These are phyloP conservation scores for Eristalinus aeneus DNA, from an alignment of 2,888 invertebrate genomes.

Conservation along the genomic window DNA sequence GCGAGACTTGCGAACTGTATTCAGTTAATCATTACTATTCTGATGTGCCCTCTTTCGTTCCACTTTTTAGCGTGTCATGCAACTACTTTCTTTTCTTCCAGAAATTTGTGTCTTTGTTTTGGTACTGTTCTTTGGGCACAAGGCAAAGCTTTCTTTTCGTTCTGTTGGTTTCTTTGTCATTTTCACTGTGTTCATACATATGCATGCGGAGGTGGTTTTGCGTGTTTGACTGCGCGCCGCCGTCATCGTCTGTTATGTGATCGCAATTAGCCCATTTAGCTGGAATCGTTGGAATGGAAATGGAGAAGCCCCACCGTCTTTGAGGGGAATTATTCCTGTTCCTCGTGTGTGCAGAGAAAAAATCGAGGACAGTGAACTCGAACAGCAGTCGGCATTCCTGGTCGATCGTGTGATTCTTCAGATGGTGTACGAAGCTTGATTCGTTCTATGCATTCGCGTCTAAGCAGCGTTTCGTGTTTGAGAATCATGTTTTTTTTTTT, in stretches of 20 bases:
- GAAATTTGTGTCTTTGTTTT: slow-evolving; percentile 15
- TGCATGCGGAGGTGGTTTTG: neutral
- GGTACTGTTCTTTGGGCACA: slow-evolving; percentile 6
- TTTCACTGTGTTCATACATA: neutral
- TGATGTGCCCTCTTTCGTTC: neutral
- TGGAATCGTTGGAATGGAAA: neutral
- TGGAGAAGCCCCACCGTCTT: neutral
- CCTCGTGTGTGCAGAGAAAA: slow-evolving; percentile 25
- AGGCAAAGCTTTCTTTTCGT: slow-evolving; percentile 12
- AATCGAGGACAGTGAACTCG: slow-evolving; percentile 35
- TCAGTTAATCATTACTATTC: slow-evolving; percentile 10
- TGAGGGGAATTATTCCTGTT: neutral
- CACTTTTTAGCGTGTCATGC: slow-evolving; percentile 13
- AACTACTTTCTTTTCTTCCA: slow-evolving; percentile 32
- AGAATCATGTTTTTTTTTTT: no score
- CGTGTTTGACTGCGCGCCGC: neutral
- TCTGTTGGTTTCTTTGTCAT: neutral
- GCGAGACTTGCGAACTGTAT: slow-evolving; percentile 1
- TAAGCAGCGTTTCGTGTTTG: neutral
- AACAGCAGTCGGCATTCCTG: neutral
- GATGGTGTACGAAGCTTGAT: neutral
- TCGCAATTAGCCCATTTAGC: slow-evolving; percentile 36
- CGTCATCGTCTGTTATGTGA: neutral
- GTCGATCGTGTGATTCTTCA: neutral
- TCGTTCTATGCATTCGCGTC: neutral